phyloP scores from a whole-genome alignment of 1,140 invertebrate genomes.

The Drosophila sproati region DNA sequence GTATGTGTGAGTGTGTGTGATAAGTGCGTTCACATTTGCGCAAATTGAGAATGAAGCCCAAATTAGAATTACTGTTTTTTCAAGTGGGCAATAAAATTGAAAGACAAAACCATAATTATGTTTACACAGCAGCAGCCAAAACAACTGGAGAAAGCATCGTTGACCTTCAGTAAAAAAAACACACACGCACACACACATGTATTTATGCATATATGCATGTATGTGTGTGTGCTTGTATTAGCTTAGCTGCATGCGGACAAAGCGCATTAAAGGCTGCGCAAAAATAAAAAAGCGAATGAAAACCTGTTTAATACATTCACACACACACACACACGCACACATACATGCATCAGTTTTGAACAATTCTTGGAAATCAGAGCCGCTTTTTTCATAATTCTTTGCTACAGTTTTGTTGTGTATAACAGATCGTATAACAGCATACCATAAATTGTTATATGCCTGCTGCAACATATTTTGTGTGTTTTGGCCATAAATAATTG shows the following conservation, averaged over 20 bases:
- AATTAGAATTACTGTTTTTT: slow-evolving; percentile 53
- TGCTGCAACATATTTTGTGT: slow-evolving; percentile 28
- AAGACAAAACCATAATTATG: slow-evolving; percentile 48
- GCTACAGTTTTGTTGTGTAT: slow-evolving; percentile 59
- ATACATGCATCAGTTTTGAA: slow-evolving; percentile 8
- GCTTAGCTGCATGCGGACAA: slow-evolving; percentile 23
- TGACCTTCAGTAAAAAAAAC: slow-evolving; percentile 47
- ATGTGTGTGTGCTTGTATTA: neutral
- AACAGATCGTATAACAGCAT: slow-evolving; percentile 35
- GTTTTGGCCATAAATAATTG: slow-evolving; percentile 39
- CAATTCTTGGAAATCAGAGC: slow-evolving; percentile 56
- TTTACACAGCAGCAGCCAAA: slow-evolving; percentile 45
- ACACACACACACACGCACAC: slow-evolving; percentile 24
- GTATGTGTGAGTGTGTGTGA: slow-evolving; percentile 15
- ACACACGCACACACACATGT: slow-evolving; percentile 13
- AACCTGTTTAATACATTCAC: slow-evolving; percentile 49
- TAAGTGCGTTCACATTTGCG: slow-evolving; percentile 52
- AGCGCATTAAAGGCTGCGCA: slow-evolving; percentile 55
- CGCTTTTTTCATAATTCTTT: slow-evolving; percentile 44
- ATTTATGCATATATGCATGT: neutral
- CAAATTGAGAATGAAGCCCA: slow-evolving; percentile 32
- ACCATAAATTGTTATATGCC: slow-evolving; percentile 32
- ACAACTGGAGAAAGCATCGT: slow-evolving; percentile 54
- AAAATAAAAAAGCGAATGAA: slow-evolving; percentile 54
- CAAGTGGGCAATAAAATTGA: slow-evolving; percentile 51